Evolutionary conservation across 1,140 invertebrate species (phyloP), one percentile per base, ranked within the genome.

Genomic region (Macrosteles quadrilineatus): DNA sequence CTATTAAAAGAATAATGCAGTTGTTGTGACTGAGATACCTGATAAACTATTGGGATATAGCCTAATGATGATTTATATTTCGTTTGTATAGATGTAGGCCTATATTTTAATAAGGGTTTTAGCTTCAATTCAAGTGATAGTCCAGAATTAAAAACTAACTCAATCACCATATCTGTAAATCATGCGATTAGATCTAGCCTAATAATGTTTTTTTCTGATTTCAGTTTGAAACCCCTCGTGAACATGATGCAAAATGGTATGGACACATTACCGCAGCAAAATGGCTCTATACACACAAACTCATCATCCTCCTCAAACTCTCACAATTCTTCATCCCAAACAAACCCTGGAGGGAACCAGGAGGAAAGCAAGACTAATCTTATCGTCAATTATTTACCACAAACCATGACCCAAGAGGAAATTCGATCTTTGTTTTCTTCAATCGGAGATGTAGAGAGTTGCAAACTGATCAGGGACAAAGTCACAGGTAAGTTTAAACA

Each of bases 341-440:
- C 75, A 14, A 80, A 77, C 79, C 85, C 90, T 77, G 81, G 81
- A 25, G 85, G 83, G 68, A 87, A 88, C 75, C 87, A 90, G 75
- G 94, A 96, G 83, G 95, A 97, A 82, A 94, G 92, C 72, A 98
- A 98, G 85, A 97, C 95, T 62, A 99, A 99, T 85, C 88, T 99
- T 73, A 99, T 99, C 80, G 97, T 99, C 74, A 99, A 99, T 83
- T 99, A 99, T 83, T 86, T 99, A 78, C 98, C 98, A 57, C 98
- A 99, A 84, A 98, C 94, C 68, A 99, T 99, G 98, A 98, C 96
- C 29, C 98, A 99, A 83, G 98, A 99, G 81, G 97, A 99, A 81
- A 98, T 99, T 71, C 87, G 96, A 69, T 96, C 95, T 55, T 86
- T 99, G 55, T 99, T 99, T 83, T 94, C 95, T 19, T 97, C 94